Evolutionary conservation across 1,140 invertebrate genomes (phyloP).

Genomic region (Drosophila novamexicana): DNA sequence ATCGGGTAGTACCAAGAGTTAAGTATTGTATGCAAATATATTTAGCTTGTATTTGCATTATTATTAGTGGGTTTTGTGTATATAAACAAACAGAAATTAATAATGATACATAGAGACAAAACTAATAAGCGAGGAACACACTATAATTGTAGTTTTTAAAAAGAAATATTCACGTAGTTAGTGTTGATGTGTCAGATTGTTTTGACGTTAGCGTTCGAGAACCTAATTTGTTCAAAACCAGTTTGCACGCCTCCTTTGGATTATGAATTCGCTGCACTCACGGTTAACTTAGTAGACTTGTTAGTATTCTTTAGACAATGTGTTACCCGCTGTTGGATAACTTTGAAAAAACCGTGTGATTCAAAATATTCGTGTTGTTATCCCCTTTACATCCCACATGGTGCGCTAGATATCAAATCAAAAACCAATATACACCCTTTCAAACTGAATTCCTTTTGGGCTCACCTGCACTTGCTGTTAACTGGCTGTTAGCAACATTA

Average conservation of each 20-base stretch:
- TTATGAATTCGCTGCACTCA: neutral
- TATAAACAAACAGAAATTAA: neutral
- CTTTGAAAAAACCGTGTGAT: neutral
- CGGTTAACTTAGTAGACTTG: neutral
- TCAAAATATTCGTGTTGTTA: neutral
- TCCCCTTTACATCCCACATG: neutral
- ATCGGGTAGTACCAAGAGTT: slow-evolving; percentile 1
- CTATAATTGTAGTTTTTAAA: neutral
- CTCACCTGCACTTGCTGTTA: neutral
- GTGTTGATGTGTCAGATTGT: no score
- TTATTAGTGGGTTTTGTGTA: neutral
- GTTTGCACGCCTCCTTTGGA: neutral
- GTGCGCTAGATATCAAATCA: neutral
- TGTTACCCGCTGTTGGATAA: slow-evolving; percentile 2
- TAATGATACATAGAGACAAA: neutral
- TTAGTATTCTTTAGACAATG: neutral
- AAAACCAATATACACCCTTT: neutral
- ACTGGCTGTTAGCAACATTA: neutral
- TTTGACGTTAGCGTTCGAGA: neutral
- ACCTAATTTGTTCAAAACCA: neutral
- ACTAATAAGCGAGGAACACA: neutral
- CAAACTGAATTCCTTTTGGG: neutral
- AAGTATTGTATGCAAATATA: slow-evolving; percentile 13
- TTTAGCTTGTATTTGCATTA: slow-evolving; percentile 4
- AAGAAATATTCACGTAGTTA: no score